A percentile compares a stretch with the other conserved stretches of the same genome.
Conservation (phyloP, 2,113 vertebrate species). For the Sinocyclocheilus anshuiensis region DNA sequence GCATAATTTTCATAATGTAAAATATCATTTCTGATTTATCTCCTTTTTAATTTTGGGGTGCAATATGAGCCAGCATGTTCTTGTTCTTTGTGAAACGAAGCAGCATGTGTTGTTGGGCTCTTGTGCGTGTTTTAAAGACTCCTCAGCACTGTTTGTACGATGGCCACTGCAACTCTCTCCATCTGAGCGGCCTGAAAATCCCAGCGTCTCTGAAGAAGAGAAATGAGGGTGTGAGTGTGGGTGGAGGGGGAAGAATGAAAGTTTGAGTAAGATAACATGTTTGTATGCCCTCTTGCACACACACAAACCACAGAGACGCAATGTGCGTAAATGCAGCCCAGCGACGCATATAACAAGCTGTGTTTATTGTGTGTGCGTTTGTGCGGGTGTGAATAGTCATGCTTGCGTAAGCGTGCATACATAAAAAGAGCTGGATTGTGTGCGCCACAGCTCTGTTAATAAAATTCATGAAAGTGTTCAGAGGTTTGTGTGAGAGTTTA, state of each 20-base stretch:
- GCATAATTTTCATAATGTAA: background rate
- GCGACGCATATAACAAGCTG: background rate
- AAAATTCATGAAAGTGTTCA: constrained; percentile 1
- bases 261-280: constrained; percentile 28
- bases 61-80: background rate
- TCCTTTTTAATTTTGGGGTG: background rate
- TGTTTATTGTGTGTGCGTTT: background rate
- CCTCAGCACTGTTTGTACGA: background rate
- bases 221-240: constrained; percentile 5
- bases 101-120: background rate
- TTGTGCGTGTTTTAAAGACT: background rate
- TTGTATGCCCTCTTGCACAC: background rate
- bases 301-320: constrained; percentile 25
- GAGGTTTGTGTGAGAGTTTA: background rate
- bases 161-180: background rate
- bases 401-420: constrained; percentile 6
- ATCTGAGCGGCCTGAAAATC: background rate
- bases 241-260: constrained; percentile 24
- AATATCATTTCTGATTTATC: too few species aligned
- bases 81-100: background rate
- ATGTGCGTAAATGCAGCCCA: background rate
- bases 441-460: background rate
- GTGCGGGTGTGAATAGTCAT: background rate
- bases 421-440: background rate
- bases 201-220: constrained; percentile 14